Evolutionary conservation across 1,140 invertebrate genomes (phyloP).

Genomic region (Protaetia brevitarsis): DNA sequence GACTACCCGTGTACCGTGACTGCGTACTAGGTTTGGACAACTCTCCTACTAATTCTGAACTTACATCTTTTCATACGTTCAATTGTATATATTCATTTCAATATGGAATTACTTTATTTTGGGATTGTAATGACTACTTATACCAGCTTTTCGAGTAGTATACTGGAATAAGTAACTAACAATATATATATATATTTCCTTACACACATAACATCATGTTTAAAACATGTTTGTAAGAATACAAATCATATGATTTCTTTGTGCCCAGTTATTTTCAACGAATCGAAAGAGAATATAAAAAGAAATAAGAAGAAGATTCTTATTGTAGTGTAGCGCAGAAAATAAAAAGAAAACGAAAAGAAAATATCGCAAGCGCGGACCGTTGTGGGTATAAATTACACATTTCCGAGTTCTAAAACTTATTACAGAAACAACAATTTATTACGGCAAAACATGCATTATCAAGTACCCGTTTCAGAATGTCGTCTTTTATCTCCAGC

Average conservation of each 20-base stretch:
- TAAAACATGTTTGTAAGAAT: background rate
- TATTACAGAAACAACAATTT: conserved; percentile 18
- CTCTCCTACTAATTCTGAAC: too few species aligned
- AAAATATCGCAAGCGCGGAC: background rate
- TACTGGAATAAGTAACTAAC: too few species aligned
- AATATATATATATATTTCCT: too few species aligned
- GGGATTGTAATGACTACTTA: too few species aligned
- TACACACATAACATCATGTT: background rate
- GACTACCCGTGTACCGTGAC: too few species aligned
- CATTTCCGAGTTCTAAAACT: conserved; percentile 15
- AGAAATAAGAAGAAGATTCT: background rate
- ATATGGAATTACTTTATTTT: too few species aligned
- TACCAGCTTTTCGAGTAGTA: too few species aligned
- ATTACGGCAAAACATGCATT: conserved; percentile 18
- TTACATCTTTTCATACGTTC: too few species aligned
- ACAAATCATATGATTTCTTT: background rate
- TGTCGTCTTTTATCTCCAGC: conserved; percentile 17
- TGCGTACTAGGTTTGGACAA: too few species aligned
- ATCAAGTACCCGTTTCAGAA: conserved; percentile 14
- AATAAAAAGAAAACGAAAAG: background rate
- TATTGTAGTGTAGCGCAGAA: background rate
- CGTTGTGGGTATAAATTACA: conserved; percentile 1
- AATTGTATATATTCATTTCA: too few species aligned
- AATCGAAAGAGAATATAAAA: background rate
- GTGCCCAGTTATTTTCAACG: background rate